A percentile compares a stretch with the other conserved stretches of the same genome.
Evolutionary conservation across 2,113 vertebrate species (phyloP).

Genomic region (Cacatua alba): DNA sequence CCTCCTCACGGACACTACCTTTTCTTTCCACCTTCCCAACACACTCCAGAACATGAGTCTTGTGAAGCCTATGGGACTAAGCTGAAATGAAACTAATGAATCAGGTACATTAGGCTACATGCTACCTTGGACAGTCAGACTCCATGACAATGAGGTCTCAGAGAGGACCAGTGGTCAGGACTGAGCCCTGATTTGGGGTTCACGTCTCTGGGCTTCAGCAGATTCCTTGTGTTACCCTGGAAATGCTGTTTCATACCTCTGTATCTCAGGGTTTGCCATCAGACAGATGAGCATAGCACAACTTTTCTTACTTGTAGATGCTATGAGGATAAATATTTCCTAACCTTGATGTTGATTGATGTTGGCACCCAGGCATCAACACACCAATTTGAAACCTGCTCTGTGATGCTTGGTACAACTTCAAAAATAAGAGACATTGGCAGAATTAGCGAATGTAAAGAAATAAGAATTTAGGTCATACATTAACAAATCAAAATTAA

Average conservation of each 20-base stretch:
- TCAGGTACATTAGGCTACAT: rapidly evolving
- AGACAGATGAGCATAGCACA: background rate
- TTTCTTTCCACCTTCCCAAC: background rate
- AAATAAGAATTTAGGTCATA: background rate
- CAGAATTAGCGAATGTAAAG: background rate
- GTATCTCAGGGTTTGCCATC: background rate
- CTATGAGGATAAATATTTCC: background rate
- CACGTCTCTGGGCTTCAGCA: background rate
- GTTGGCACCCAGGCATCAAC: background rate
- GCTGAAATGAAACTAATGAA: background rate
- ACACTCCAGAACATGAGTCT: rapidly evolving
- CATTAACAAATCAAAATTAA: background rate
- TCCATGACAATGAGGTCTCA: background rate
- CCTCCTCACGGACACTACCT: rapidly evolving
- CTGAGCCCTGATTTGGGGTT: background rate
- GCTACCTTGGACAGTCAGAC: rapidly evolving
- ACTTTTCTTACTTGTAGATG: rapidly evolving
- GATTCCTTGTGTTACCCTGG: background rate
- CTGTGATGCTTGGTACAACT: background rate
- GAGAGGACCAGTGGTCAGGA: background rate
- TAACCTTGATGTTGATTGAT: background rate
- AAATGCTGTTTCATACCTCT: background rate
- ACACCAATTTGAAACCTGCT: background rate
- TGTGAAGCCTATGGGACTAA: background rate
- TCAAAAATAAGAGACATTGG: background rate